Base-by-base conservation (phyloP, 2,888 invertebrate genomes). In the Leptogaster cylindrica region DNA sequence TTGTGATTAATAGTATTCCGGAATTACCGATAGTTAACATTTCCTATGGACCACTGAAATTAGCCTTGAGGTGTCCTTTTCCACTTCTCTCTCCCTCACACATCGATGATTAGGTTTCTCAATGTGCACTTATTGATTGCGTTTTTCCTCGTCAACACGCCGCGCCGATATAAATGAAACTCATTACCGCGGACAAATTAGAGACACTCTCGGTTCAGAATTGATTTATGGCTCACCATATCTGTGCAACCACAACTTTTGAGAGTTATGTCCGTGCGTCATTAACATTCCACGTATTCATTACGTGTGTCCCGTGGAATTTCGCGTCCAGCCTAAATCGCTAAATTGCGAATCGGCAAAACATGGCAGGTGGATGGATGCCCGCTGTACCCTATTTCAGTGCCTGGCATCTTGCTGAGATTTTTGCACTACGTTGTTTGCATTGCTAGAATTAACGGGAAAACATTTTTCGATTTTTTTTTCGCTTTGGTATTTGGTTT, bases 191-290 rank as follows among this genome's bases (percentile, higher is more conserved):
- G 25, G 16, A 14, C 31, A 52, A 52, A 52, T 52, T 52, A 52
- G 52, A 52, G 33, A 52, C 52, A 52, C 33, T 52, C 52, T 18
- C 33, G 12, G 33, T 10, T 52, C 20, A 16, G 14, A 33, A 52
- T 52, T 52, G 52, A 52, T 52, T 52, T 52, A 52, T 50, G 27
- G 5, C 12, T 46, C n/a, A n/a, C n/a, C n/a, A n/a, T 36, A 36
- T 36, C 14, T 18, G 4, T 7, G 3, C 7, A 44, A 44, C 20
- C 31, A 20, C 52, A 52, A 52, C 8, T 18, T 52, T 52, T 31
- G 52, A 52, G 33, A 52, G 52, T 52, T 33, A 52, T 52, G 20
- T 14, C 16, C 10, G 31, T 33, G 52, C 31, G 52, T 52, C 52
- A 52, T 52, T 52, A 52, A 52, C 8, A 52, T 52, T 52, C 52